Evolutionary conservation across 2,888 invertebrate genomes (phyloP), one percentile per base, ranked within the genome.

Genomic region (Temnothorax unifasciatus): DNA sequence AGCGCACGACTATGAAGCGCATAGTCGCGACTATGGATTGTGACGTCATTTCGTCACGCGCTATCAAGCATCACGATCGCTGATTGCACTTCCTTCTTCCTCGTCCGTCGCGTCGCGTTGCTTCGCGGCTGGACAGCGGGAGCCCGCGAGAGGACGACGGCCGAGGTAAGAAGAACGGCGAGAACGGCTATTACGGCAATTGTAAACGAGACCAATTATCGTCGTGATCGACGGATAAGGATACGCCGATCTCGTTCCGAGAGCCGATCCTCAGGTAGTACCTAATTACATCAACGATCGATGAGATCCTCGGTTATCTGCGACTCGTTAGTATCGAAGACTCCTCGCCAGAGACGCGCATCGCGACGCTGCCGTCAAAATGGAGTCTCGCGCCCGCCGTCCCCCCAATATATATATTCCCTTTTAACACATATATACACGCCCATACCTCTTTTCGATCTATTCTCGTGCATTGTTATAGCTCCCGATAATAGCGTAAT

Each of bases 1-100:
- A 79, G 71, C 77, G 82, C 83, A 77, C 82, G 69, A 79, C 61
- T 83, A 76, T 69, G 75, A 85, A 83, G 87, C 76, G 82, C 86
- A 25, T 71, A 89, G 75, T 85, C 85, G 86, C 82, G 77, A 83
- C 82, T 83, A 85, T 73, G 85, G 87, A 92, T 92, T 90, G 85
- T 92, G 90, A 92, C 91, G 92, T 92, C 90, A 90, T 86, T 88
- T 85, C 90, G 92, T 92, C 91, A 92, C 90, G 91, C 91, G 91
- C 90, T 88, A 92, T 92, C 92, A 87, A 90, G 85, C 90, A 88
- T 88, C 88, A 73, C 88, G 87, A 87, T 85, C 91, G 89, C 74
- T 86, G 90, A 91, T 92, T 89, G 87, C 87, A 83, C 86, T 89
- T 89, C 85, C 86, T 89, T 87, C 88, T 77, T 85, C 87, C 85